Evolutionary conservation across 2,113 vertebrate species (phyloP), one percentile per base, ranked within the genome.

Genomic region (Nicator chloris): DNA sequence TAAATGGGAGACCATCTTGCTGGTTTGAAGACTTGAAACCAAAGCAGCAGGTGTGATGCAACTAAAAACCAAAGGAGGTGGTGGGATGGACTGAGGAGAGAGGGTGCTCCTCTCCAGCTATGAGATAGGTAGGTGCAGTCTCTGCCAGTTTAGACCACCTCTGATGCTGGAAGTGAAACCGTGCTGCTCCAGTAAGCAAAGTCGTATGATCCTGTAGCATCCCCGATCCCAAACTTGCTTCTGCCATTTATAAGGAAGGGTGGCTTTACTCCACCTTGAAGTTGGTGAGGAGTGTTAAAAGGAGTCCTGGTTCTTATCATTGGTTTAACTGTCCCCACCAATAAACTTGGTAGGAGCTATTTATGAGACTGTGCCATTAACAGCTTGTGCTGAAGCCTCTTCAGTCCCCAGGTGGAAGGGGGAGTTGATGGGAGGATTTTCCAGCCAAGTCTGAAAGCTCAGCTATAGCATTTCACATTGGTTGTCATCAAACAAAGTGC

Each of bases 401-500:
- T 77, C 56, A 23, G 57, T 80, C 47, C 69, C 72, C 57, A 82
- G 0, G 45, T 45, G 11, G 50, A 94, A 83, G 23, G 45, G n/a
- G 11, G 11, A 56, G 51, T 73, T 50, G 28, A 61, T 16, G 51
- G 56, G 39, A 85, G 30, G 6, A n/a, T 72, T 78, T 93, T 73
- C 76, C 73, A 95, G 88, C 61, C 65, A 77, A 82, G 78, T 84
- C 56, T 44, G 24, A 84, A 88, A 88, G 84, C 72, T 95, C 92
- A 93, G 93, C 69, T 71, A 16, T 53, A 93, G 90, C 66, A 70
- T 90, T 96, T 97, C 73, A 87, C 57, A 70, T 91, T 90, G 94
- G 94, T 96, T 91, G 82, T 82, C 53, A 85, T 86, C 45, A 95
- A 82, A 95, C 77, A 94, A 95, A 87, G 93, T 77, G 90, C 92